Base-by-base conservation (phyloP, 2,888 invertebrate genomes). In the Callosobruchus maculatus region DNA sequence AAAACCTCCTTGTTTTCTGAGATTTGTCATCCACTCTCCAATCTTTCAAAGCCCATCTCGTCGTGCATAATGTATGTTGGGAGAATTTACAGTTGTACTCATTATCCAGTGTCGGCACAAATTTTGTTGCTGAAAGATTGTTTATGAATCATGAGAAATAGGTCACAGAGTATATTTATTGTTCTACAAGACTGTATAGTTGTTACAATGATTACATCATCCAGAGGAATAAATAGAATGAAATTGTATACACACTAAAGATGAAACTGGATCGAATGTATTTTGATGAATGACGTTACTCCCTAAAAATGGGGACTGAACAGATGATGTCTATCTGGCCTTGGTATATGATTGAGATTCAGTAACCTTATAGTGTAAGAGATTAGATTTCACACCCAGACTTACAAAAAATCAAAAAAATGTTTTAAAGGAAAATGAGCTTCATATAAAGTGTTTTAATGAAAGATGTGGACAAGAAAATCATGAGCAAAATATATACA, bases 1-100 rank as follows among this genome's bases (percentile, higher is more conserved):
- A 81, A 72, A 83, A 80, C 72, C 83, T 81, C 72, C 81, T 80
- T 31, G 81, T 83, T 75, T 77, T 82, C 20, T 80, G 77, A 31
- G 83, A 82, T 66, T 77, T 81, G 18, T 78, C 80, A 21, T 85
- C 83, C 68, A 83, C 80, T 72, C 79, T 73, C 86, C 86, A 86
- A 73, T 84, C 82, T 72, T 79, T 79, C 67, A 83, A 77, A 18
- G 79, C 72, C 85, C 86, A 86, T 70, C 79, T 76, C 68, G 78
- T 77, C 74, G 78, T 83, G 73, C 85, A 85, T 67, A 80, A 75
- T 22, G 80, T 80, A 67, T 80, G 79, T 76, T 80, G 78, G 20
- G 82, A 78, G 78, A 86, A 85, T 73, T 84, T 80, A 75, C 86
- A 86, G 73, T 84, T 82, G 77, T 81, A 85, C 21, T 81, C 81